Evolutionary conservation across 2,113 vertebrate species (phyloP).

Genomic region (Platycercus adscitus): DNA sequence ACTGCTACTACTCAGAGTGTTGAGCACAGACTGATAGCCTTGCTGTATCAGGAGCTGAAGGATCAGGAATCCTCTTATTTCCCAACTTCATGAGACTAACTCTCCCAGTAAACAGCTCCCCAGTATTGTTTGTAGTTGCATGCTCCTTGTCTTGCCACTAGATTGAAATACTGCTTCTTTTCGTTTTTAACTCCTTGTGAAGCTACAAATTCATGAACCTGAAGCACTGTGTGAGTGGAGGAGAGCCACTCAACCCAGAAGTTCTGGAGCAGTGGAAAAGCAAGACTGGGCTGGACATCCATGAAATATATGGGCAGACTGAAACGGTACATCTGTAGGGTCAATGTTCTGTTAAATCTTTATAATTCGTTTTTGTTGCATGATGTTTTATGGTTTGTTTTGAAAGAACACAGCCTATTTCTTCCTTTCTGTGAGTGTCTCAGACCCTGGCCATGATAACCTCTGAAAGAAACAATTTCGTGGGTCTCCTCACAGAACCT

Average conservation of each 20-base stretch:
- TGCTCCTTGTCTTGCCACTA: background rate
- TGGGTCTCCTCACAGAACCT: background rate
- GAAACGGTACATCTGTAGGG: slow-evolving; percentile 71
- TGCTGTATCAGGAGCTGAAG: background rate
- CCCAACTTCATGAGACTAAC: background rate
- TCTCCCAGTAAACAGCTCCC: background rate
- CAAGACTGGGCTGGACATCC: slow-evolving; percentile 74
- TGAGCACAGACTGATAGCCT: background rate
- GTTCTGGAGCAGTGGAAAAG: slow-evolving; percentile 79
- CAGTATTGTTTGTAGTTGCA: background rate
- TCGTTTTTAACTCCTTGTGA: background rate
- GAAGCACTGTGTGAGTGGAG: slow-evolving; percentile 70
- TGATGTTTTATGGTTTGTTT: background rate
- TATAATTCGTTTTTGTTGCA: background rate
- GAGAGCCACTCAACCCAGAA: slow-evolving; percentile 79
- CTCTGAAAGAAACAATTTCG: background rate
- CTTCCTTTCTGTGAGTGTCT: background rate
- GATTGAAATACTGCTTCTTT: background rate
- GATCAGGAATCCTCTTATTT: background rate
- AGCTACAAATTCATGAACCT: slow-evolving; percentile 75
- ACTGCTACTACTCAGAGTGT: background rate
- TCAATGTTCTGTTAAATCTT: background rate
- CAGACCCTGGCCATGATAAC: background rate
- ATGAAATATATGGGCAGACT: slow-evolving; percentile 82
- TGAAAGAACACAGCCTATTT: background rate